These are phyloP conservation scores for Diuraphis noxia DNA, from an alignment of 1,140 invertebrate species.

Conservation along the genomic window DNA sequence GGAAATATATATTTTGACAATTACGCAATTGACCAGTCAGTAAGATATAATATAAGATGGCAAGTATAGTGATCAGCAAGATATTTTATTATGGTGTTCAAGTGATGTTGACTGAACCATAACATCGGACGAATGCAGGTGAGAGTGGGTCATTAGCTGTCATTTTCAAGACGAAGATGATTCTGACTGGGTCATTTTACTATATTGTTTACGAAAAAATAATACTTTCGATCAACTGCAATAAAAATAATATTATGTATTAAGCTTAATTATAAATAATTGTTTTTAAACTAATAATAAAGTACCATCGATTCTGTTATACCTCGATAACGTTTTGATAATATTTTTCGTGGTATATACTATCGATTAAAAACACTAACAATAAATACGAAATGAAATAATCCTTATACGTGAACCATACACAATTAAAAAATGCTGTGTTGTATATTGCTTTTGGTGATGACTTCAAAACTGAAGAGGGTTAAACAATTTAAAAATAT, in stretches of 20 bases:
- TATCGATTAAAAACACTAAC: no score
- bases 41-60: not conserved
- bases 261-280: not conserved
- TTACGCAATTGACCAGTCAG: not conserved
- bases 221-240: not conserved
- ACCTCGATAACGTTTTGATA: no score
- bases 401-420: no score
- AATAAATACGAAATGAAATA: no score
- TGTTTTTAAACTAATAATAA: not conserved
- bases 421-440: no score
- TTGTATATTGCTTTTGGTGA: not conserved
- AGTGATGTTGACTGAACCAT: not conserved
- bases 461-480: not conserved
- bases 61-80: not conserved
- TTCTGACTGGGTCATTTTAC: not conserved
- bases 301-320: not conserved
- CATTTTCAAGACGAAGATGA: not conserved
- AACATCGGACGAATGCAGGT: not conserved
- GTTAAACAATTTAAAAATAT: no score
- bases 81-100: not conserved
- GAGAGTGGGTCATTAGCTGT: not conserved
- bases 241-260: conserved; percentile 1
- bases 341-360: no score
- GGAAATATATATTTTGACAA: not conserved
- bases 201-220: not conserved